phyloP scores from a whole-genome alignment of 2,113 vertebrate genomes.

The Oreotrochilus melanogaster region DNA sequence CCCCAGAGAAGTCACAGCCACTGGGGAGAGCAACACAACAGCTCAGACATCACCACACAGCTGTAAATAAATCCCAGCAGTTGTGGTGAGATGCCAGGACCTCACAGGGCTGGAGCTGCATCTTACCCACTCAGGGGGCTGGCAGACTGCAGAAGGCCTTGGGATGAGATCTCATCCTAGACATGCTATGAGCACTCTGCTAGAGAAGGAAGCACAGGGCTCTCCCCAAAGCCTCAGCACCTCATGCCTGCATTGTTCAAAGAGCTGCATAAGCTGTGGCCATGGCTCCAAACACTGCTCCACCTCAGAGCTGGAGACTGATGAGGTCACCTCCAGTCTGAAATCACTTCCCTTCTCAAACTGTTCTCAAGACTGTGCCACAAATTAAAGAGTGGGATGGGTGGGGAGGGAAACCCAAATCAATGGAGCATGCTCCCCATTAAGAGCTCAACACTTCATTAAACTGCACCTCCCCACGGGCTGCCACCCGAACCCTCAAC shows the following conservation, averaged over 20 bases:
- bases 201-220: background rate
- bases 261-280: background rate
- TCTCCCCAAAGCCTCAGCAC: background rate
- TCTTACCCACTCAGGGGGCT: background rate
- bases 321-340: constrained; percentile 65
- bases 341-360: constrained; percentile 58
- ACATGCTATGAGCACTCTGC: background rate
- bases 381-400: constrained; percentile 14
- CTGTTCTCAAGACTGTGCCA: background rate
- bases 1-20: background rate
- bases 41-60: too few species aligned
- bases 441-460: constrained; percentile 51
- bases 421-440: background rate
- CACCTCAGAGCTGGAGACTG: constrained; percentile 20
- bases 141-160: background rate
- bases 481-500: background rate
- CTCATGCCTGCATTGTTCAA: fast-evolving
- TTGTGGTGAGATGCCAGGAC: background rate
- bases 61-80: background rate
- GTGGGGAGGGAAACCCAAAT: constrained; percentile 43
- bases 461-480: background rate
- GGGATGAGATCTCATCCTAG: fast-evolving
- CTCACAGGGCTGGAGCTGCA: background rate
- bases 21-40: background rate
- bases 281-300: background rate